Evolutionary conservation across 2,797 vertebrate species (phyloP), one percentile per base, ranked within the genome.

Genomic region (Iguana delicatissima): DNA sequence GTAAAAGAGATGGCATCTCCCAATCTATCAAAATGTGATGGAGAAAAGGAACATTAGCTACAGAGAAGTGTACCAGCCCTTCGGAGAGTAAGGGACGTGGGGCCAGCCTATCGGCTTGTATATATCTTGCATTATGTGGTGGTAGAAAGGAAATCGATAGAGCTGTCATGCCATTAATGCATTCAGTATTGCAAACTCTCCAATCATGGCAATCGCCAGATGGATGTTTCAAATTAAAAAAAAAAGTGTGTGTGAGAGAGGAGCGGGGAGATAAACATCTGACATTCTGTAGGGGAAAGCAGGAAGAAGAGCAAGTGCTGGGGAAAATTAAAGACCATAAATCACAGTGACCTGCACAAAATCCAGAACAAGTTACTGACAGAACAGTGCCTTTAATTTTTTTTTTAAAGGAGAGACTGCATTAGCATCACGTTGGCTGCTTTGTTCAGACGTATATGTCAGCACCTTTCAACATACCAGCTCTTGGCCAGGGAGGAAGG

Each of bases 151-250:
- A 94, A 95, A 96, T 96, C 95, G 79, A 95, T 96, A 92, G 88
- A 80, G 86, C 92, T 95, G 95, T 95, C 95, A 94, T 90, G 0
- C 0, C 35, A 22, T 82, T 92, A 91, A 89, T 85, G 94, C 94
- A 88, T 89, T 90, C 88, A 69, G 92, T 18, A 0, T 52, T n/a
- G 89, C 89, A 62, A 90, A 89, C 24, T 32, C 32, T 69, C 91
- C 91, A 67, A 50, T 90, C 89, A 79, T 74, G 1, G 90, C 91
- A 85, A 73, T 93, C 93, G 64, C 80, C 93, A 94, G 95, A 95
- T 89, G 14, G 93, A 95, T 94, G 94, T 93, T 94, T 93, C 95
- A 93, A 91, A 94, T 95, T 95, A 91, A 93, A 94, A 83, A 73
- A 42, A 8, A n/a, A 24, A 42, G 52, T 18, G 38, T 73, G 10